phyloP scores from a whole-genome alignment of 2,113 vertebrate species.

The Haliaeetus leucogaster region DNA sequence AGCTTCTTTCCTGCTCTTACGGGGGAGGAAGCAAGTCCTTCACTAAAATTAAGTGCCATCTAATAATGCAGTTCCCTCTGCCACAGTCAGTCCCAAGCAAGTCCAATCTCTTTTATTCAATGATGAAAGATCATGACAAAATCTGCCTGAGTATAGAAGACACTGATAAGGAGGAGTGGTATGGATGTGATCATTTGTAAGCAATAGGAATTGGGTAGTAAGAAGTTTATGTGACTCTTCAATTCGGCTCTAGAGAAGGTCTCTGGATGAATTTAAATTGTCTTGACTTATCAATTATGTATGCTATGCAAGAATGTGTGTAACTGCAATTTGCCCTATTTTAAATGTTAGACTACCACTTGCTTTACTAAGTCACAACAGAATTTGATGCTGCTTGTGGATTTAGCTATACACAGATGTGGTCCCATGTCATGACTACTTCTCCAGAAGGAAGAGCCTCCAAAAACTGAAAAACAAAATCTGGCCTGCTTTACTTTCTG shows the following conservation, averaged over 20 bases:
- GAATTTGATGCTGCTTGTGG: neutral
- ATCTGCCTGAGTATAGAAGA: neutral
- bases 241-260: neutral
- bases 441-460: neutral
- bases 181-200: neutral
- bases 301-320: neutral
- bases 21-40: neutral
- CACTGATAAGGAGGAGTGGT: neutral
- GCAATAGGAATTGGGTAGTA: neutral
- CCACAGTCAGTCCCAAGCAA: neutral
- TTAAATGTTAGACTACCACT: neutral
- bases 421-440: neutral
- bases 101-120: neutral
- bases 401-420: neutral
- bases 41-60: neutral
- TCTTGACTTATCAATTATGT: neutral
- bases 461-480: neutral
- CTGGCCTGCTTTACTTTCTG: neutral
- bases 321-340: neutral
- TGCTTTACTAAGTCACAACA: neutral
- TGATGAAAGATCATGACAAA: neutral
- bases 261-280: neutral
- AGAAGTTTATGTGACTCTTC: neutral
- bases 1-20: neutral
- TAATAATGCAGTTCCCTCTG: neutral